Percentiles rank a stretch among this genome's conserved stretches.
Evolutionary conservation across 2,797 vertebrate species (phyloP).

Genomic region (Pitangus sulphuratus): DNA sequence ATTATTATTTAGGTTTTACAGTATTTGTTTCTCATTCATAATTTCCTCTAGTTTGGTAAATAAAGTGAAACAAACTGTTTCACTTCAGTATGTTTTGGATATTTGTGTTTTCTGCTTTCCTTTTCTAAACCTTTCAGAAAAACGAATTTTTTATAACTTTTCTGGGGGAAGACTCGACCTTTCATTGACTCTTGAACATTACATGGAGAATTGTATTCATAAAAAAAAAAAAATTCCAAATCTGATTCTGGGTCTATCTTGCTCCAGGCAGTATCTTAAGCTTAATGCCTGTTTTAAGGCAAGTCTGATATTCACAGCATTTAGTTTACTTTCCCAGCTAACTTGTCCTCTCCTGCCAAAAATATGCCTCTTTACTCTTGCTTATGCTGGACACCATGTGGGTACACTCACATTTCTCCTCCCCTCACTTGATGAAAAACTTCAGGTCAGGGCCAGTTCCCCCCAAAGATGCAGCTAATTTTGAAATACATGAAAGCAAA

Average conservation of each 20-base stretch:
- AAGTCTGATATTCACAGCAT: background rate
- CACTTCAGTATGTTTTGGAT: background rate
- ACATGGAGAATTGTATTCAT: background rate
- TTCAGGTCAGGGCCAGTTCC: background rate
- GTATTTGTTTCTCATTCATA: background rate
- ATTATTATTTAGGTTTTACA: background rate
- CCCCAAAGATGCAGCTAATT: background rate
- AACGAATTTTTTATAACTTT: background rate
- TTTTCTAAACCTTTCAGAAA: background rate
- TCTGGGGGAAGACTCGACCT: background rate
- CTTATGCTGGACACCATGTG: background rate
- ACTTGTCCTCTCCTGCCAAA: background rate
- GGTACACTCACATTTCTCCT: background rate
- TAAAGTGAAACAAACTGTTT: background rate
- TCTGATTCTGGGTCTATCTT: background rate
- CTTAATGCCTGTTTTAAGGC: background rate
- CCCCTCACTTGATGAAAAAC: background rate
- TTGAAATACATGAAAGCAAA: background rate
- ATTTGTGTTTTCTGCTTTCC: background rate
- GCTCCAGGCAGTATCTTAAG: background rate
- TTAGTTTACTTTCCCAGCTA: background rate
- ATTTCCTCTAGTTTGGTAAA: background rate
- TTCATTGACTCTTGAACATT: background rate
- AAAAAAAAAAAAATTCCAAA: background rate
- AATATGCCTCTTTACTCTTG: background rate